phyloP scores from a whole-genome alignment of 2,888 invertebrate genomes.

The Aporophyla lueneburgensis region DNA sequence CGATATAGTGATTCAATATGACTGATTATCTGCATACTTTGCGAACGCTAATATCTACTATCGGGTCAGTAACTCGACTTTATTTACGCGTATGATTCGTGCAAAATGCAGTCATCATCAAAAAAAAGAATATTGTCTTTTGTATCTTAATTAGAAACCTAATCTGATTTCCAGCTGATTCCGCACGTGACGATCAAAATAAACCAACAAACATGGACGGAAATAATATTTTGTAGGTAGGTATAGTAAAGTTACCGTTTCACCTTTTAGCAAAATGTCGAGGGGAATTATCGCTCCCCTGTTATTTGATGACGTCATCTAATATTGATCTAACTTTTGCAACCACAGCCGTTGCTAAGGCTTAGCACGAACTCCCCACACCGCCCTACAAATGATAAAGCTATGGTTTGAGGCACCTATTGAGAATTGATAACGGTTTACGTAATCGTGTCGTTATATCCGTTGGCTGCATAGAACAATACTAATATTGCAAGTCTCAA shows the following conservation, averaged over 20 bases:
- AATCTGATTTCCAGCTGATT: constrained; percentile 33
- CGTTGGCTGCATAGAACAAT: constrained; percentile 61
- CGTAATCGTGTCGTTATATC: constrained; percentile 61
- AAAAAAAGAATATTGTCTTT: not conserved
- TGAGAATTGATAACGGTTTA: constrained; percentile 54
- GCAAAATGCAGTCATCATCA: not conserved
- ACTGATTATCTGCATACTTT: constrained; percentile 33
- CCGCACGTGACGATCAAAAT: constrained; percentile 9
- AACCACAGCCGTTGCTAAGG: constrained; percentile 69
- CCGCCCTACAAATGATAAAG: constrained; percentile 35
- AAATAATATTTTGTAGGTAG: constrained; percentile 6
- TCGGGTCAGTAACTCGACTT: constrained; percentile 20
- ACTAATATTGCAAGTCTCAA: constrained; percentile 49
- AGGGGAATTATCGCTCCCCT: constrained; percentile 68
- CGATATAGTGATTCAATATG: not conserved
- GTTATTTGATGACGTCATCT: constrained; percentile 71
- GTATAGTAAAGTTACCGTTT: constrained; percentile 46
- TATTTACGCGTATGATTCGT: not conserved
- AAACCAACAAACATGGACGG: not conserved
- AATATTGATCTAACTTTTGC: constrained; percentile 81
- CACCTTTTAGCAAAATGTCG: constrained; percentile 73
- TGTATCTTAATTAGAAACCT: constrained; percentile 32
- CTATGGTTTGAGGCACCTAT: constrained; percentile 51
- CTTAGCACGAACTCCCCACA: constrained; percentile 55
- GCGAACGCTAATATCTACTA: constrained; percentile 11